Conservation (phyloP, 2,113 vertebrate species). For the Chloropsis cyanopogon region DNA sequence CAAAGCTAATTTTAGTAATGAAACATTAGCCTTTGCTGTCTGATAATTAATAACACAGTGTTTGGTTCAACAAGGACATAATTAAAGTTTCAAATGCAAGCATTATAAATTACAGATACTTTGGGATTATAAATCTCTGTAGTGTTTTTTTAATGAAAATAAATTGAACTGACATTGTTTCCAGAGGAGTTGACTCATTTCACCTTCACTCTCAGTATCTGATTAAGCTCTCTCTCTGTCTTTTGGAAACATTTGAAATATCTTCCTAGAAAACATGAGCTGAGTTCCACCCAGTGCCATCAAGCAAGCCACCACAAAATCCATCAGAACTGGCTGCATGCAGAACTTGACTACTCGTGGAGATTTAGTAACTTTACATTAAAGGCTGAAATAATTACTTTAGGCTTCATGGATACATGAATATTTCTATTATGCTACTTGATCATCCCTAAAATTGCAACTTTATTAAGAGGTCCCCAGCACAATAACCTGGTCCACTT, state of each 20-base stretch:
- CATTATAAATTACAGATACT: not conserved
- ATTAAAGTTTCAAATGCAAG: conserved; percentile 42
- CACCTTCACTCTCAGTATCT: not conserved
- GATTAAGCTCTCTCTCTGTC: not conserved
- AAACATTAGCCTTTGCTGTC: not conserved
- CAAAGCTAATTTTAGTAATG: not conserved
- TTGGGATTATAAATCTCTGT: conserved; percentile 1
- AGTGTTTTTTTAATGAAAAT: conserved; percentile 22
- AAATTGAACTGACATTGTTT: conserved; percentile 5
- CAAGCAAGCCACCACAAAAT: not conserved
- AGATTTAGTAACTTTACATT: conserved; percentile 1
- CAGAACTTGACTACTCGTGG: not conserved
- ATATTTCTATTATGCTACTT: conserved; percentile 49
- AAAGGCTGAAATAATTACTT: conserved; percentile 38
- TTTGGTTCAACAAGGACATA: not conserved
- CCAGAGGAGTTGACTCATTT: not conserved
- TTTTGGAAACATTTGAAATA: not conserved
- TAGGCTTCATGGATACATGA: conserved; percentile 22
- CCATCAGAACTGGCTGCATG: not conserved
- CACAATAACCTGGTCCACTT: not conserved
- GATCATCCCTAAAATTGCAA: conserved; percentile 37
- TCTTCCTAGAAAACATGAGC: not conserved
- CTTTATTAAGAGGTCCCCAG: conserved; percentile 20
- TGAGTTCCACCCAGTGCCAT: not conserved
- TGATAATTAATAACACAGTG: not conserved